Conservation (phyloP, 2,888 invertebrate genomes). For the Melikaiella ostensackeni region DNA sequence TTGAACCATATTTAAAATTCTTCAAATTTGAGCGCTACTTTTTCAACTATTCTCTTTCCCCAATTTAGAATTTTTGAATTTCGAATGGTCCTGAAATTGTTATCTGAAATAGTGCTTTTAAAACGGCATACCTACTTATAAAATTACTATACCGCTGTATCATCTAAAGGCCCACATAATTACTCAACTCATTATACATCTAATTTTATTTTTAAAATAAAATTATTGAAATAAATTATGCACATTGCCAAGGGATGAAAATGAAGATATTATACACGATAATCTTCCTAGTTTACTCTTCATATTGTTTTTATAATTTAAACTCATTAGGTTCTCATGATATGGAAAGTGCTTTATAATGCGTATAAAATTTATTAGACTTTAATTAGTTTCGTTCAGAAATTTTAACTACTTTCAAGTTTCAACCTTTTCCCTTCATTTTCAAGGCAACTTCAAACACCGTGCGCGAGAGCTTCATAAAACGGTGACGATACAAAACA, state of each 20-base stretch:
- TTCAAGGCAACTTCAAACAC: slow-evolving; percentile 28
- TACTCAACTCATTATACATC: neutral
- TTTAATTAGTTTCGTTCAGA: slow-evolving; percentile 15
- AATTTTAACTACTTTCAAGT: slow-evolving; percentile 21
- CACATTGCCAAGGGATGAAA: neutral
- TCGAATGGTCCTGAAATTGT: too few species aligned
- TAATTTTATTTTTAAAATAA: neutral
- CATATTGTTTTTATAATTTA: neutral
- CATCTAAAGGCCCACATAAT: neutral
- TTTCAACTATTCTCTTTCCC: too few species aligned
- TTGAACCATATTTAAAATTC: too few species aligned
- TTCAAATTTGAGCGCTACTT: too few species aligned
- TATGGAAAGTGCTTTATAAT: slow-evolving; percentile 2
- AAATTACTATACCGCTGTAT: too few species aligned
- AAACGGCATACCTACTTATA: too few species aligned
- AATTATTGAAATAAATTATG: neutral
- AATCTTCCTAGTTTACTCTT: neutral
- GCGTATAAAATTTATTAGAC: slow-evolving; percentile 30
- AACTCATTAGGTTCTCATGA: neutral
- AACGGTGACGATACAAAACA: slow-evolving; percentile 34
- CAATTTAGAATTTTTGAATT: too few species aligned
- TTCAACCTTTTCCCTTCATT: slow-evolving; percentile 28
- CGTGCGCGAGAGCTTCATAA: slow-evolving; percentile 38
- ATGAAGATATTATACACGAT: neutral
- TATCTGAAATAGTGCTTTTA: too few species aligned